These are phyloP conservation scores for Zapornia atra DNA, from an alignment of 2,113 vertebrate genomes.

Conservation along the genomic window DNA sequence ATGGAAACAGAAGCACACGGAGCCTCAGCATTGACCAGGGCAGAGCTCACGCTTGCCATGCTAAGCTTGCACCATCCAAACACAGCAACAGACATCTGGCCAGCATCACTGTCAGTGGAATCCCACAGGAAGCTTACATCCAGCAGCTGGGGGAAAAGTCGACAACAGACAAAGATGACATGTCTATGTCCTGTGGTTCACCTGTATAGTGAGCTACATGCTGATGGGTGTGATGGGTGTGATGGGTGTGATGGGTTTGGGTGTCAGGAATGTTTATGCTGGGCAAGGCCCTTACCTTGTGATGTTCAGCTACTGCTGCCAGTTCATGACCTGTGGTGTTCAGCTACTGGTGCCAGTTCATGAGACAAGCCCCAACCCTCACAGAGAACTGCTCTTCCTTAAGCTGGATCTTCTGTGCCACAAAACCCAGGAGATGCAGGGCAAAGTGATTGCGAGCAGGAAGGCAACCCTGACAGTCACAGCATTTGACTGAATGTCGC, in stretches of 20 bases:
- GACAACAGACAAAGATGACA: not conserved
- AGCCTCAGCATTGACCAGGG: not conserved
- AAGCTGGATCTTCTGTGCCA: not conserved
- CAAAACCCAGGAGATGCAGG: not conserved
- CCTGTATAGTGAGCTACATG: rapidly evolving
- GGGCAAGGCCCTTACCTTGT: not conserved
- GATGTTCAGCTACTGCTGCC: not conserved
- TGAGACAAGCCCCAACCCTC: not conserved
- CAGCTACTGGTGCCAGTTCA: not conserved
- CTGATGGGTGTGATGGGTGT: not conserved
- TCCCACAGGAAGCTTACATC: not conserved
- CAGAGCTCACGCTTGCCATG: not conserved
- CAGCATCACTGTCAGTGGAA: not conserved
- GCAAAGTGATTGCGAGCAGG: not conserved
- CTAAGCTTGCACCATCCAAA: not conserved
- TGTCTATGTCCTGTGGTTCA: not conserved
- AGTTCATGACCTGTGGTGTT: not conserved
- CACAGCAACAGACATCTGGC: not conserved
- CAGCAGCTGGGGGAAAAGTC: not conserved
- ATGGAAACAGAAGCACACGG: not conserved
- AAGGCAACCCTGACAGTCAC: not conserved
- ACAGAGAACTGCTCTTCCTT: not conserved
- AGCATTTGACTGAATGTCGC: not conserved
- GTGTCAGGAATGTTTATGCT: not conserved
- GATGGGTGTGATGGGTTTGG: not conserved